phyloP scores from a whole-genome alignment of 35 echinoderm and acorn worm genomes.

The Acanthaster planci region DNA sequence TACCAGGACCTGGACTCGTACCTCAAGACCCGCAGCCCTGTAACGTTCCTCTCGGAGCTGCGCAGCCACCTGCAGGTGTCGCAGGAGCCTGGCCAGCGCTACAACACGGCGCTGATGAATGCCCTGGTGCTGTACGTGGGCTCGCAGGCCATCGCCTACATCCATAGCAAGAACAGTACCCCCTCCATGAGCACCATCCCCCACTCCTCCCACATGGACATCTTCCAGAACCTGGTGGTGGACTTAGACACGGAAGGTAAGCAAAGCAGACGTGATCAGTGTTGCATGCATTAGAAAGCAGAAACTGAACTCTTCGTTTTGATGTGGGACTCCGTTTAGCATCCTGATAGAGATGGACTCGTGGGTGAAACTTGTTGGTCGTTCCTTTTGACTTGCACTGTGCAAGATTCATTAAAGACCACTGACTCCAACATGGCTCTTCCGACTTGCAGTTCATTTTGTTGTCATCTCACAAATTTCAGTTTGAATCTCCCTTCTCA shows the following conservation, averaged over 20 bases:
- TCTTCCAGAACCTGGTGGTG: constrained; percentile 98
- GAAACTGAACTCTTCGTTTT: no score
- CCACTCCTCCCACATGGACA: constrained; percentile 99
- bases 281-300: no score
- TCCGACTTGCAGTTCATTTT: no score
- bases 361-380: no score
- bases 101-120: constrained; percentile 94
- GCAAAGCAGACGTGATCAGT: no score
- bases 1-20: constrained; percentile 97
- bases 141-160: constrained; percentile 96
- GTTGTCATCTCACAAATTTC: no score
- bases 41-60: constrained; percentile 97
- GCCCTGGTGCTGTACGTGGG: constrained; percentile 97
- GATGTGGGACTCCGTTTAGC: no score
- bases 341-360: no score
- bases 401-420: no score
- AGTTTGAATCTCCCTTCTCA: no score
- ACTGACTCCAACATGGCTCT: no score
- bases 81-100: constrained; percentile 83
- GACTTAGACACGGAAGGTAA: constrained; percentile 96
- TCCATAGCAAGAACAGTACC: constrained; percentile 94
- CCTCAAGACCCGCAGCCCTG: constrained; percentile 90
- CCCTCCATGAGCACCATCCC: constrained; percentile 99
- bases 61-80: constrained; percentile 92
- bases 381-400: no score